These are phyloP conservation scores for Chrysolina americana DNA, from an alignment of 2,888 invertebrate species.

Conservation along the genomic window DNA sequence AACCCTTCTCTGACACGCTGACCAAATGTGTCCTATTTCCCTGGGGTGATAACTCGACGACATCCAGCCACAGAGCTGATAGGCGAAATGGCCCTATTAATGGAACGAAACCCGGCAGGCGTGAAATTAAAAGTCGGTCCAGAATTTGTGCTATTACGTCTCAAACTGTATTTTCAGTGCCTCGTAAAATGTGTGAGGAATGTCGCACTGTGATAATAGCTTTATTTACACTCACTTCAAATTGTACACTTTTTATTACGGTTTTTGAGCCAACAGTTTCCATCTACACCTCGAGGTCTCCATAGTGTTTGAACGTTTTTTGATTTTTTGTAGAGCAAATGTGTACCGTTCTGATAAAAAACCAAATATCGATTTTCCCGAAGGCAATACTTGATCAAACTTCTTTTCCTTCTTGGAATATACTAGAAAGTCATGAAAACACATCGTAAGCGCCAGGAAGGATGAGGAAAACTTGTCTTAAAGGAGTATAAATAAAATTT, in stretches of 20 bases:
- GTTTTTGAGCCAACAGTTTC: no score
- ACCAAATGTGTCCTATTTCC: slow-evolving; percentile 1
- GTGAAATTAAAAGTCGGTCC: slow-evolving; percentile 20
- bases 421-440: no score
- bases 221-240: not conserved
- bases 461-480: no score
- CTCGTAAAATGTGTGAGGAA: not conserved
- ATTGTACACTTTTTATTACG: not conserved
- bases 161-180: slow-evolving; percentile 8
- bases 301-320: no score
- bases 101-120: slow-evolving; percentile 10
- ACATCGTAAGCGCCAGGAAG: no score
- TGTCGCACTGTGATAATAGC: not conserved
- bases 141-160: not conserved
- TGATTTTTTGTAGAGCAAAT: no score
- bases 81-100: not conserved
- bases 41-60: not conserved
- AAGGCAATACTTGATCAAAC: no score
- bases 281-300: no score
- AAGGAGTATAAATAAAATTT: no score
- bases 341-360: no score
- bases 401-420: no score
- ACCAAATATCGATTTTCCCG: no score
- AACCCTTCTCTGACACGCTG: not conserved
- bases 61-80: not conserved